phyloP scores from a whole-genome alignment of 2,113 vertebrate species.

The Pampusana beccarii region DNA sequence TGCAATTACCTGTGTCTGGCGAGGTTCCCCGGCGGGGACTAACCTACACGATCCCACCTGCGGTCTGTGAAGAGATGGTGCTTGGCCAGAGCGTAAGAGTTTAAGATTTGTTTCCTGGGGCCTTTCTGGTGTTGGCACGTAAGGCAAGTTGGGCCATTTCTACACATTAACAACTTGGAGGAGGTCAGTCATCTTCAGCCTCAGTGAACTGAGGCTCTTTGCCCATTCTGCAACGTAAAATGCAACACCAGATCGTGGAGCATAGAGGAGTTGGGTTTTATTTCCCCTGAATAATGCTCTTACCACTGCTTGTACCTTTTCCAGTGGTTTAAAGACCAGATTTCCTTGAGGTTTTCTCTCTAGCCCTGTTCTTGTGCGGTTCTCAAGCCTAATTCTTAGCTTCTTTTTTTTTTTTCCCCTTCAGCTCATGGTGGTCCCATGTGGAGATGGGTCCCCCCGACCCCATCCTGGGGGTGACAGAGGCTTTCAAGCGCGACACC shows the following conservation, averaged over 20 bases:
- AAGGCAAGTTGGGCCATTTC: not conserved
- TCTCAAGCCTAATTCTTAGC: not conserved
- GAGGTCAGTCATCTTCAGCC: not conserved
- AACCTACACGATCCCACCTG: not conserved
- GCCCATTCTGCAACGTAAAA: not conserved
- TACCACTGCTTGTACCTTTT: not conserved
- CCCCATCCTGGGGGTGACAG: constrained; percentile 92
- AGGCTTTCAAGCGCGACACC: constrained; percentile 91
- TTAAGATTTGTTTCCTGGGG: not conserved
- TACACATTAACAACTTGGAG: not conserved
- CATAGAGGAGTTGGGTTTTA: not conserved
- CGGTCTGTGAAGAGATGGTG: not conserved
- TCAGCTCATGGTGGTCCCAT: constrained; percentile 93
- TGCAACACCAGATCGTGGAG: not conserved
- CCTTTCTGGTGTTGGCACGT: not conserved
- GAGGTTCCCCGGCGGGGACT: not conserved
- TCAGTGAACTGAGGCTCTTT: not conserved
- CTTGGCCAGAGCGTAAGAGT: not conserved
- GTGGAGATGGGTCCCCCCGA: constrained; percentile 96
- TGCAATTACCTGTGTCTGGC: not conserved
- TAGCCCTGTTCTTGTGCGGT: fast-evolving
- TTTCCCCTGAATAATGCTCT: not conserved
- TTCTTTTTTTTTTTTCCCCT: not conserved
- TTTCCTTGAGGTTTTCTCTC: not conserved
- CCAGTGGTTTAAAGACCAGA: not conserved